Percentiles rank a stretch among this genome's conserved stretches.
Conservation (phyloP, 2,888 invertebrate genomes). For the Heliconius cydno region DNA sequence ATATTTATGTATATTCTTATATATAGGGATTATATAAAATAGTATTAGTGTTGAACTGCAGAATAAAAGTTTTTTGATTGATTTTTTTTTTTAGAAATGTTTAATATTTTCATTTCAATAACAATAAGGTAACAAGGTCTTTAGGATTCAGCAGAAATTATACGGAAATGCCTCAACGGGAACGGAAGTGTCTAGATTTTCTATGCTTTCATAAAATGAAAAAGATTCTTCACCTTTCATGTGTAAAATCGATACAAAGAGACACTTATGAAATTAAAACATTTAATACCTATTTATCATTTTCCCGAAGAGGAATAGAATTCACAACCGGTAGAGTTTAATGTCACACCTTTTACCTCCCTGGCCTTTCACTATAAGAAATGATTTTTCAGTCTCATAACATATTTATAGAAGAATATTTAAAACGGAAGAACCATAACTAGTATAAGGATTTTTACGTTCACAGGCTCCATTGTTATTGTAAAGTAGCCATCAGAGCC, state of each 20-base stretch:
- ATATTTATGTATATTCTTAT: conserved; percentile 49
- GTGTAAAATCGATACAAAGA: no score
- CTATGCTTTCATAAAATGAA: no score
- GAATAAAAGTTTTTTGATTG: no score
- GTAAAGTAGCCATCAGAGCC: conserved; percentile 59
- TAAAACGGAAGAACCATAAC: conserved; percentile 44
- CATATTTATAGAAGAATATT: conserved; percentile 5
- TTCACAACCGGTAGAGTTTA: neutral
- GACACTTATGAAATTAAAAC: neutral
- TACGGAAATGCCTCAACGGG: no score
- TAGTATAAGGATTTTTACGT: conserved; percentile 53
- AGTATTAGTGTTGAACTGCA: no score
- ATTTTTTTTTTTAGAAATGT: no score
- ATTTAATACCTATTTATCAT: neutral
- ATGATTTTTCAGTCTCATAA: neutral
- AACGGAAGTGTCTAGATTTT: no score
- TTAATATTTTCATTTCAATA: no score
- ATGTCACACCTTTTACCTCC: neutral
- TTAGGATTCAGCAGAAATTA: no score
- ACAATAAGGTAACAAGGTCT: no score
- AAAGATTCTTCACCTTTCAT: no score
- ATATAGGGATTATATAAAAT: no score
- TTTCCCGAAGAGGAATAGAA: neutral
- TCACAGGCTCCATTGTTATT: conserved; percentile 64
- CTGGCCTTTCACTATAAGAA: neutral